A percentile compares a stretch with the other conserved stretches of the same genome.
phyloP scores from a whole-genome alignment of 2,797 vertebrate species.

The Coregonus sp. region DNA sequence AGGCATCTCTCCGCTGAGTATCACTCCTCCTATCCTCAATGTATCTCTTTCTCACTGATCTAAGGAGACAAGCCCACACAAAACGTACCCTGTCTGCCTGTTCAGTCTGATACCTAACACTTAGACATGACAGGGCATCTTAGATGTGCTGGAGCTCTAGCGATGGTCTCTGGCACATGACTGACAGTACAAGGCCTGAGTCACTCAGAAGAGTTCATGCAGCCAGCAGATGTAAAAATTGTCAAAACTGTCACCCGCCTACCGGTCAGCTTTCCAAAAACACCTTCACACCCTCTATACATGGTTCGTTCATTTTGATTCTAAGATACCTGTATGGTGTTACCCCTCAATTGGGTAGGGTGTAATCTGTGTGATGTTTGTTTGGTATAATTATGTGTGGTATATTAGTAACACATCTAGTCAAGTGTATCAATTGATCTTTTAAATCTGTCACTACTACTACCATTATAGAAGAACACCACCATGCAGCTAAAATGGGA shows the following conservation, averaged over 20 bases:
- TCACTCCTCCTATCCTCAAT: background rate
- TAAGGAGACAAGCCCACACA: conserved; percentile 36
- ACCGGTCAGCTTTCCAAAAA: conserved; percentile 49
- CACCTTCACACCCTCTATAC: conserved; percentile 30
- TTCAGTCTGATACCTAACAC: conserved; percentile 36
- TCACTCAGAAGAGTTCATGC: conserved; percentile 52
- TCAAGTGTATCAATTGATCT: background rate
- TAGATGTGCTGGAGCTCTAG: conserved; percentile 37
- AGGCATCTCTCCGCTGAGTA: background rate
- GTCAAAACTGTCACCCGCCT: conserved; percentile 25
- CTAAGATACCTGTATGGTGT: background rate
- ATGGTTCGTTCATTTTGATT: conserved; percentile 43
- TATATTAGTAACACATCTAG: too few relatives aligned
- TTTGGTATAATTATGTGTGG: too few relatives aligned
- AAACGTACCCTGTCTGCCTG: background rate
- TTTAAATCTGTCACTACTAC: background rate
- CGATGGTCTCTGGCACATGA: conserved; percentile 62
- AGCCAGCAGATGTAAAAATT: conserved; percentile 18
- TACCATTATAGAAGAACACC: too few relatives aligned
- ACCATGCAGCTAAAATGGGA: too few relatives aligned
- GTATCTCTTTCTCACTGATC: conserved; percentile 9
- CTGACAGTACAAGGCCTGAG: conserved; percentile 61
- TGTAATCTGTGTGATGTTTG: too few relatives aligned
- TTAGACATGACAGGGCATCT: conserved; percentile 40
- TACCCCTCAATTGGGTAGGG: background rate